phyloP scores from a whole-genome alignment of 1,140 invertebrate genomes.

The Diprion similis region DNA sequence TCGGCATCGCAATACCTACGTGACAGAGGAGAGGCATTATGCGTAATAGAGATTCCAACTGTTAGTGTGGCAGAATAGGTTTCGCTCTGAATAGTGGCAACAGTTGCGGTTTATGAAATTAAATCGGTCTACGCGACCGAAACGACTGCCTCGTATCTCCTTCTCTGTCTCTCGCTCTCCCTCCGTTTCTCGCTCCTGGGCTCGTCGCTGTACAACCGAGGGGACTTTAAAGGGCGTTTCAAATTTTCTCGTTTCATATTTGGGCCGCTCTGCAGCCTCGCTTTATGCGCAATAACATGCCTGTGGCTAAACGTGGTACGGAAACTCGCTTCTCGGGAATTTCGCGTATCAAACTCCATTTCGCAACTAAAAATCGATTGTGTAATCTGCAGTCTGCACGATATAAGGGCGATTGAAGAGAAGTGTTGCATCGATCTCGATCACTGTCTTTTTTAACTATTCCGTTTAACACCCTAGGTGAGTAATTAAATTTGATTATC shows the following conservation, averaged over 20 bases:
- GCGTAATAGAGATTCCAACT: slow-evolving; percentile 37
- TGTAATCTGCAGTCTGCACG: no score
- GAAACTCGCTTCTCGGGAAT: no score
- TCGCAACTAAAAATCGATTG: no score
- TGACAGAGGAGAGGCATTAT: no score
- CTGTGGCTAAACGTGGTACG: no score
- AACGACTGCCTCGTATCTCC: slow-evolving; percentile 34
- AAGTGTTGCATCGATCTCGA: slow-evolving; percentile 45
- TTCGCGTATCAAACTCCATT: no score
- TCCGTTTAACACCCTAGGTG: slow-evolving; percentile 54
- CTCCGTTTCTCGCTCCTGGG: slow-evolving; percentile 9
- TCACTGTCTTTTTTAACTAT: slow-evolving; percentile 54
- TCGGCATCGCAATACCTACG: no score
- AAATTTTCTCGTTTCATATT: background rate
- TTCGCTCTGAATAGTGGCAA: slow-evolving; percentile 57
- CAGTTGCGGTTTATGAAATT: slow-evolving; percentile 64
- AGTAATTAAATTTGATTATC: slow-evolving; percentile 62
- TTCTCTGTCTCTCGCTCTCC: background rate
- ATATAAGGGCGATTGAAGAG: background rate
- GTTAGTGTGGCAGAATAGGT: slow-evolving; percentile 49
- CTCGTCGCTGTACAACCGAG: background rate
- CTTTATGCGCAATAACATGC: no score
- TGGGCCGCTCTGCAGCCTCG: no score
- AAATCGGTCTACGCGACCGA: slow-evolving; percentile 49
- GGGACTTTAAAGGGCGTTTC: slow-evolving; percentile 1